Evolutionary conservation across 2,888 invertebrate genomes (phyloP).

Genomic region (Epistrophe grossulariae): DNA sequence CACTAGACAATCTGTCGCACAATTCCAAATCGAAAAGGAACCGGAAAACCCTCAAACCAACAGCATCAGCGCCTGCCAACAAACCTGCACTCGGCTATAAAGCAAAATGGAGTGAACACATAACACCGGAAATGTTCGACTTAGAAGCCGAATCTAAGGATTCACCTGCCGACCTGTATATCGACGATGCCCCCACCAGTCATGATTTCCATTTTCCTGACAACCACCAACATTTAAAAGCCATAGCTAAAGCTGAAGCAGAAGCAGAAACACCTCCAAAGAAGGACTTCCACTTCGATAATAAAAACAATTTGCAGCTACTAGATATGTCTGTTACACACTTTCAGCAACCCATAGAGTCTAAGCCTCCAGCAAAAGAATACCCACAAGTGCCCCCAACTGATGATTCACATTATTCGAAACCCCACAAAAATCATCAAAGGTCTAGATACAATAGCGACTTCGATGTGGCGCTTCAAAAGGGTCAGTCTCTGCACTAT

Average conservation of each 20-base stretch:
- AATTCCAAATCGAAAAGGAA: slow-evolving; percentile 61
- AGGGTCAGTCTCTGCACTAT: slow-evolving; percentile 61
- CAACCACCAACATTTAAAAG: slow-evolving; percentile 32
- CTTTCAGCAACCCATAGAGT: slow-evolving; percentile 30
- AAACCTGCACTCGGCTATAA: slow-evolving; percentile 79
- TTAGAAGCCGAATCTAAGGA: slow-evolving; percentile 56
- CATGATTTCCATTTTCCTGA: slow-evolving; percentile 50
- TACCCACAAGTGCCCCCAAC: slow-evolving; percentile 56
- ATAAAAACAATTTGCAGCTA: slow-evolving; percentile 66
- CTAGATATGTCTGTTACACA: slow-evolving; percentile 63
- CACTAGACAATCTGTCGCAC: slow-evolving; percentile 56
- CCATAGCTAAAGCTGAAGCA: background rate
- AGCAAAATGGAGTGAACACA: slow-evolving; percentile 52
- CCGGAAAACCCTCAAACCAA: slow-evolving; percentile 58
- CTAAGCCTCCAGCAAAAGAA: slow-evolving; percentile 35
- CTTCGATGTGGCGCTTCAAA: slow-evolving; percentile 43
- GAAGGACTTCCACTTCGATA: slow-evolving; percentile 63
- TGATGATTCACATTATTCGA: slow-evolving; percentile 49
- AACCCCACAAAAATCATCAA: slow-evolving; percentile 69
- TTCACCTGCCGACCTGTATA: slow-evolving; percentile 51
- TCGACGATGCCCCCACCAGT: slow-evolving; percentile 57
- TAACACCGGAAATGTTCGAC: slow-evolving; percentile 75
- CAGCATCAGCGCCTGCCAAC: slow-evolving; percentile 77
- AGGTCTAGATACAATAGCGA: slow-evolving; percentile 60
- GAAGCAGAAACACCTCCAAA: slow-evolving; percentile 41